Conservation (phyloP, 2,888 invertebrate genomes). For the Acanthosepion lycidas region DNA sequence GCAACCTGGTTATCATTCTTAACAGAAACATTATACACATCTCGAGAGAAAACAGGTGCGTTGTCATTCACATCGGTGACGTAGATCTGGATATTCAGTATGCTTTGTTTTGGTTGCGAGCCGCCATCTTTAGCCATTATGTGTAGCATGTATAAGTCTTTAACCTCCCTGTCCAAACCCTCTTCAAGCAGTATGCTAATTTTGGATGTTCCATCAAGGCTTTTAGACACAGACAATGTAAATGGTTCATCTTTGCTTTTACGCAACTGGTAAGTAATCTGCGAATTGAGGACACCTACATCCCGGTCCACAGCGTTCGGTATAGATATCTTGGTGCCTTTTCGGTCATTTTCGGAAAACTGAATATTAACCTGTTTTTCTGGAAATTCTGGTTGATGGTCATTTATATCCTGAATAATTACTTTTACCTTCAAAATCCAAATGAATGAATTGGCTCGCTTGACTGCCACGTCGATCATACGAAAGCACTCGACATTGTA, state of each 20-base stretch:
- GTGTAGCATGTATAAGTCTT: not conserved
- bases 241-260: slow-evolving; percentile 8
- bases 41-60: slow-evolving; percentile 86
- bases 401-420: not conserved
- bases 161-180: not conserved
- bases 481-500: not conserved
- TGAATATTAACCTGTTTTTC: not conserved
- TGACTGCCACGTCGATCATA: not conserved
- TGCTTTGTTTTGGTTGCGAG: not conserved
- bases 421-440: not conserved
- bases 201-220: not conserved
- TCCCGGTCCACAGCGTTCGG: not conserved
- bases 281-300: not conserved
- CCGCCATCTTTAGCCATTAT: not conserved
- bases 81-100: not conserved
- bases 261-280: not conserved
- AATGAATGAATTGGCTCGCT: not conserved
- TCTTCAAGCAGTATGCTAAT: not conserved
- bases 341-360: slow-evolving; percentile 6
- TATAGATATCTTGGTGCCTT: not conserved
- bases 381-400: not conserved
- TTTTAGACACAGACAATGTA: not conserved
- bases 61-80: slow-evolving; percentile 96
- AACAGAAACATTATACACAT: slow-evolving; percentile 88
- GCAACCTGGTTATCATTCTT: slow-evolving; percentile 90